These are phyloP conservation scores for Athene noctua DNA, from an alignment of 2,113 vertebrate genomes.

Conservation along the genomic window DNA sequence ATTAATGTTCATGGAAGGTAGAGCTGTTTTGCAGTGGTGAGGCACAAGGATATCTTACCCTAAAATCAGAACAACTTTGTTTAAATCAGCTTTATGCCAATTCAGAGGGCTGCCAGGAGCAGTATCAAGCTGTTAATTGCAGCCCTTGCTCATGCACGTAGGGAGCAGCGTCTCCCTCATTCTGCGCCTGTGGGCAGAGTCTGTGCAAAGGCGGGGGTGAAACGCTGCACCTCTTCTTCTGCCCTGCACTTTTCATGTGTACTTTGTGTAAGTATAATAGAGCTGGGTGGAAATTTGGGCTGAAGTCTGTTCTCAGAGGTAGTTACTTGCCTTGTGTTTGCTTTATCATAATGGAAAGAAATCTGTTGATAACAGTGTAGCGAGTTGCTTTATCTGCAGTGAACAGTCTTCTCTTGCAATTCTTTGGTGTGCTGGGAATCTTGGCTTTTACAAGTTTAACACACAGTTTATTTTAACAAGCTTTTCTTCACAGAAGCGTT, in stretches of 20 bases:
- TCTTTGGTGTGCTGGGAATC: background rate
- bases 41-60: background rate
- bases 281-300: background rate
- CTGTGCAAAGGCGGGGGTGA: background rate
- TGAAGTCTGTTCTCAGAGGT: background rate
- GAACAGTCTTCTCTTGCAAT: background rate
- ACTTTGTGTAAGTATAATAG: background rate
- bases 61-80: background rate
- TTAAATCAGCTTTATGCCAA: background rate
- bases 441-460: background rate
- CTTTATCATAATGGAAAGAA: background rate
- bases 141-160: background rate
- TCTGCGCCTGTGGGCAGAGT: background rate
- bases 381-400: background rate
- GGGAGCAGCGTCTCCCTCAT: background rate
- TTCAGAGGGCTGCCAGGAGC: background rate
- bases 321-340: background rate
- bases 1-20: background rate
- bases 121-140: background rate
- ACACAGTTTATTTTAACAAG: background rate
- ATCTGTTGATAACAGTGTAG: background rate
- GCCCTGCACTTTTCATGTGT: rapidly evolving
- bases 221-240: rapidly evolving
- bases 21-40: background rate
- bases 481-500: background rate